Percentiles rank a stretch among this genome's conserved stretches.
Evolutionary conservation across 2,888 invertebrate species (phyloP).

Genomic region (Ferdinandea cuprea): DNA sequence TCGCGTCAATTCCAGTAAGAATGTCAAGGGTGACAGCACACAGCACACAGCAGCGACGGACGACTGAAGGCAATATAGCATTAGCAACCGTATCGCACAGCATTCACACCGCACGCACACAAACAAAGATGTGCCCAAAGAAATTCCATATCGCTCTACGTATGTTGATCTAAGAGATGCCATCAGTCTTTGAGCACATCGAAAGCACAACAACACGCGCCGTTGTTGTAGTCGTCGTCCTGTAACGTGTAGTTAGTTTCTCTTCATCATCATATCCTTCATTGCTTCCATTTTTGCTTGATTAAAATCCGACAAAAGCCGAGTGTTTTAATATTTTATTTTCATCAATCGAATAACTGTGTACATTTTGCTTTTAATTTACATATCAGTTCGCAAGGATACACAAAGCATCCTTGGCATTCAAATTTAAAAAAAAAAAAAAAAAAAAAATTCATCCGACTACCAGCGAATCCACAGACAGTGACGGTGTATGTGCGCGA

Average conservation of each 20-base stretch:
- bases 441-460: no score
- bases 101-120: slow-evolving; percentile 44
- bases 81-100: slow-evolving; percentile 43
- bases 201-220: slow-evolving; percentile 73
- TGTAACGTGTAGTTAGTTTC: slow-evolving; percentile 55
- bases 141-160: slow-evolving; percentile 68
- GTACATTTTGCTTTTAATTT: slow-evolving; percentile 19
- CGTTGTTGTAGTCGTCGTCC: slow-evolving; percentile 61
- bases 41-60: slow-evolving; percentile 43
- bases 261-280: slow-evolving; percentile 41
- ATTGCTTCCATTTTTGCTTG: slow-evolving; percentile 45
- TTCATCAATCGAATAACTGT: neutral
- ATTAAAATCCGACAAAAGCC: slow-evolving; percentile 19
- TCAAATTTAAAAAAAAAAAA: slow-evolving; percentile 14
- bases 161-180: slow-evolving; percentile 72
- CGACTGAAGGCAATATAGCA: slow-evolving; percentile 17
- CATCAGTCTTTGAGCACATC: slow-evolving; percentile 69
- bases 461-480: slow-evolving; percentile 30
- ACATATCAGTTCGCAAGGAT: slow-evolving; percentile 42
- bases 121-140: slow-evolving; percentile 7
- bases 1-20: slow-evolving; percentile 62
- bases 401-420: slow-evolving; percentile 69
- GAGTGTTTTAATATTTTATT: slow-evolving; percentile 29
- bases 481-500: slow-evolving; percentile 15
- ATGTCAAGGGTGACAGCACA: slow-evolving; percentile 72